Evolutionary conservation across 2,888 invertebrate species (phyloP).

Genomic region (Cerceris ruficornis): DNA sequence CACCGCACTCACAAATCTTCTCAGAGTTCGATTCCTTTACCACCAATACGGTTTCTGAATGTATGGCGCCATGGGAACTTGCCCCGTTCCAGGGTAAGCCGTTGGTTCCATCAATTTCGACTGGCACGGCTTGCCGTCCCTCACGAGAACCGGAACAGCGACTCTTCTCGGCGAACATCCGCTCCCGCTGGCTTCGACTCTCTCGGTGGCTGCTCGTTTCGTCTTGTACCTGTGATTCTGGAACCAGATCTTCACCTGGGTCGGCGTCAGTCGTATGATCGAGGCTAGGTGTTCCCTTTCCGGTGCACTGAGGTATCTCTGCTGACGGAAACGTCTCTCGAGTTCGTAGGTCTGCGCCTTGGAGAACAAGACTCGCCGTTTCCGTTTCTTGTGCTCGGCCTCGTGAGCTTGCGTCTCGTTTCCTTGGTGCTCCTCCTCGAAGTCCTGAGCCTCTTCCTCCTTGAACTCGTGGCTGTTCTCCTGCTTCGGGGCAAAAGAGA

Average conservation of each 20-base stretch:
- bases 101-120: conserved; percentile 76
- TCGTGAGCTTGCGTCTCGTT: conserved; percentile 78
- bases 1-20: not conserved
- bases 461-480: conserved; percentile 77
- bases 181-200: conserved; percentile 86
- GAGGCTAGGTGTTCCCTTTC: conserved; percentile 98
- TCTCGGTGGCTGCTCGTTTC: conserved; percentile 98
- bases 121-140: conserved; percentile 96
- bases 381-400: conserved; percentile 91
- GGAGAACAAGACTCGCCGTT: conserved; percentile 97
- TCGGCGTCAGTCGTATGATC: conserved; percentile 96
- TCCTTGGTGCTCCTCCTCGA: conserved; percentile 81
- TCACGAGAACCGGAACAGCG: conserved; percentile 96
- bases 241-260: conserved; percentile 99
- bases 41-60: conserved; percentile 83
- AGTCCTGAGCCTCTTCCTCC: conserved; percentile 80
- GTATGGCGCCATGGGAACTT: conserved; percentile 78
- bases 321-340: conserved; percentile 96
- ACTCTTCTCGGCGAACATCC: conserved; percentile 93
- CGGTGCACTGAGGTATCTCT: conserved; percentile 97
- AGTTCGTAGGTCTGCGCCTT: conserved; percentile 98
- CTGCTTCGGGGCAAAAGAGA: conserved; percentile 82
- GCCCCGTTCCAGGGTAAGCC: conserved; percentile 68
- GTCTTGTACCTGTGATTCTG: conserved; percentile 99
- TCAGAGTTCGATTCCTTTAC: conserved; percentile 20